Conservation (phyloP, 2,888 invertebrate species). For the Cryptocephalus primarius region DNA sequence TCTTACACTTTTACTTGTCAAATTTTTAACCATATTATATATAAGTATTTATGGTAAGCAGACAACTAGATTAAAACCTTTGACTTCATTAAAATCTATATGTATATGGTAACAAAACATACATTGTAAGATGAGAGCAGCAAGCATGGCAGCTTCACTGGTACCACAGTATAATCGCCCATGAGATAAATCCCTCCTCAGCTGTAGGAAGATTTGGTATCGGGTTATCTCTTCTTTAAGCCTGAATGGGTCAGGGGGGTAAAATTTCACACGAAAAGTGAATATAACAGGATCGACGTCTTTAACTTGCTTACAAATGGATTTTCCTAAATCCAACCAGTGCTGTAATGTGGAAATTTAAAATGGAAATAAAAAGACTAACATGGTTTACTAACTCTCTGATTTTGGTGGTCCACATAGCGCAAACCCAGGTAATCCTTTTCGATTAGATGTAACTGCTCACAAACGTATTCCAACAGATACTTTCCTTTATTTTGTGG, state of each 20-base stretch:
- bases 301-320: constrained; percentile 85
- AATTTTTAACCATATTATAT: too few species aligned
- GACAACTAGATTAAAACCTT: too few species aligned
- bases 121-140: constrained; percentile 91
- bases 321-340: constrained; percentile 87
- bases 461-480: constrained; percentile 82
- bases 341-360: constrained; percentile 52
- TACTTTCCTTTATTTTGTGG: constrained; percentile 82
- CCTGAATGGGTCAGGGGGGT: constrained; percentile 88
- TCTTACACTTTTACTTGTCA: too few species aligned
- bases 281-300: constrained; percentile 86
- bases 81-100: too few species aligned
- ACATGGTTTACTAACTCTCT: constrained; percentile 52
- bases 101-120: constrained; percentile 16
- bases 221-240: constrained; percentile 90
- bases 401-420: constrained; percentile 80
- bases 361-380: neutral
- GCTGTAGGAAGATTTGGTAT: constrained; percentile 88
- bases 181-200: constrained; percentile 89
- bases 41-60: too few species aligned
- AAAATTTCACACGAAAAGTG: constrained; percentile 95
- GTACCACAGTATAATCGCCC: constrained; percentile 88
- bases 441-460: constrained; percentile 81
- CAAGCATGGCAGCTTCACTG: constrained; percentile 79
- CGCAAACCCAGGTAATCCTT: constrained; percentile 91